Conservation (phyloP, 2,797 vertebrate species). For the Thaleichthys pacificus region DNA sequence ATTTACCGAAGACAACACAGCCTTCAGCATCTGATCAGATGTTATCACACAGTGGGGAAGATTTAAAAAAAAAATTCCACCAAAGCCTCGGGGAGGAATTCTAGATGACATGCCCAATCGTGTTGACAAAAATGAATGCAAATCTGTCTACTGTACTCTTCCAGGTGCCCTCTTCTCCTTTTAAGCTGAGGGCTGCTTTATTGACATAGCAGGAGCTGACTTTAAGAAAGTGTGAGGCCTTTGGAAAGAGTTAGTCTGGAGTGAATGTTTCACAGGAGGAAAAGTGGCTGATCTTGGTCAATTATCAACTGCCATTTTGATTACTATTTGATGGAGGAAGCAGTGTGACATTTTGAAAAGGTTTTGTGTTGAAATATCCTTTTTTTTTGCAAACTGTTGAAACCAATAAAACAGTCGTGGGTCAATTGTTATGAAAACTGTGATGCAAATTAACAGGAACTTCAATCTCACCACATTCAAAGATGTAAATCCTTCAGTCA, state of each 20-base stretch:
- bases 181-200: neutral
- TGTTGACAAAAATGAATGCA: slow-evolving; percentile 28
- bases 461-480: neutral
- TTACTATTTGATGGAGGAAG: neutral
- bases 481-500: too few species aligned
- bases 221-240: neutral
- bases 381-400: neutral
- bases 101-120: slow-evolving; percentile 44
- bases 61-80: too few species aligned
- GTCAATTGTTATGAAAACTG: neutral
- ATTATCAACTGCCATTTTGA: neutral
- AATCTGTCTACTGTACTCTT: slow-evolving; percentile 27
- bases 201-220: neutral
- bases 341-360: neutral
- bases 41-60: slow-evolving; percentile 28
- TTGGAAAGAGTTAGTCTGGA: too few species aligned
- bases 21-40: slow-evolving; percentile 44
- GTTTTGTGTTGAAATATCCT: neutral
- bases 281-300: neutral
- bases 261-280: neutral
- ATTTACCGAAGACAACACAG: slow-evolving; percentile 30
- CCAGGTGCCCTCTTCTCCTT: neutral
- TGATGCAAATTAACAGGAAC: neutral
- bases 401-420: neutral
- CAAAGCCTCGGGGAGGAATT: slow-evolving; percentile 44